Percentiles rank a stretch among this genome's conserved stretches.
phyloP scores from a whole-genome alignment of 2,888 invertebrate species.

The Seira musarum region DNA sequence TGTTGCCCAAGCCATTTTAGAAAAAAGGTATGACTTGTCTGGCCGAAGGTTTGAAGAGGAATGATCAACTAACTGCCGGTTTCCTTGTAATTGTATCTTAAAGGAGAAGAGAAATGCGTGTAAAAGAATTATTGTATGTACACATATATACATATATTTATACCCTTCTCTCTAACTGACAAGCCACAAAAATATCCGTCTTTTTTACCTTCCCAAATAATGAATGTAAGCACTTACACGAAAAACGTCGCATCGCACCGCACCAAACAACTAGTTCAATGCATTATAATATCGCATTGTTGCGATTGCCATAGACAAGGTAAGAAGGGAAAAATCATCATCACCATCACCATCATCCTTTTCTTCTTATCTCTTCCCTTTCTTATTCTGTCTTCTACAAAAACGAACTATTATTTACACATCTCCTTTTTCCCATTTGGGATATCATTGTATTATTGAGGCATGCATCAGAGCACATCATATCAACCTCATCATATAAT shows the following conservation, averaged over 20 bases:
- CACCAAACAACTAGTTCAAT: slow-evolving; percentile 2
- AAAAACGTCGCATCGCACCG: not conserved
- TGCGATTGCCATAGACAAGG: not conserved
- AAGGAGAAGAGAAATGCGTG: slow-evolving; percentile 6
- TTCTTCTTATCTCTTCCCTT: not conserved
- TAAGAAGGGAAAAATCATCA: too few relatives aligned
- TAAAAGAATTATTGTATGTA: slow-evolving; percentile 6
- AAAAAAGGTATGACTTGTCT: slow-evolving; percentile 48
- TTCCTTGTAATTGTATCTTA: slow-evolving; percentile 56
- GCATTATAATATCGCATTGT: slow-evolving; percentile 16
- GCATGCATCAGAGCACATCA: too few relatives aligned
- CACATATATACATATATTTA: not conserved
- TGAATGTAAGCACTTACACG: not conserved
- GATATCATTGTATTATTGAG: not conserved
- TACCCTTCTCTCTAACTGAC: too few relatives aligned
- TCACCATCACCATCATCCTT: not conserved
- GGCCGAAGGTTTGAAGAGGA: slow-evolving; percentile 56
- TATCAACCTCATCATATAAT: too few relatives aligned
- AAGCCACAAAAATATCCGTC: too few relatives aligned
- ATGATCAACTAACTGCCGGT: slow-evolving; percentile 62
- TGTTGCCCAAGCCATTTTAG: not conserved
- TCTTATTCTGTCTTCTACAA: not conserved
- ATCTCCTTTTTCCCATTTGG: not conserved
- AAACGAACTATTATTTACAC: not conserved
- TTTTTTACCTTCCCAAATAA: too few relatives aligned